Conservation (phyloP, 1,140 invertebrate species). For the Conopomorpha cramerella region DNA sequence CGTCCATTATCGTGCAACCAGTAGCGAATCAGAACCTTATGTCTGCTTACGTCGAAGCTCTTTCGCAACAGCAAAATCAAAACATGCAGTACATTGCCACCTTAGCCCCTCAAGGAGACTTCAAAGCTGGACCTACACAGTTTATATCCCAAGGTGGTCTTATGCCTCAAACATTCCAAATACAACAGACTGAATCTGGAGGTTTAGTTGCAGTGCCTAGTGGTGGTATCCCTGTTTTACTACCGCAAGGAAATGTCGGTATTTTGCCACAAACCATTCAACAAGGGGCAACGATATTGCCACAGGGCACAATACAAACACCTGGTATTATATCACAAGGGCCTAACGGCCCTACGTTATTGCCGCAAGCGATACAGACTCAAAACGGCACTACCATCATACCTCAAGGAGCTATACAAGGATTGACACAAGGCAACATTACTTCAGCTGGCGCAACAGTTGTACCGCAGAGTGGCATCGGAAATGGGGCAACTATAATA, state of each 20-base stretch:
- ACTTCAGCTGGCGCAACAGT: conserved; percentile 42
- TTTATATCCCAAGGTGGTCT: conserved; percentile 64
- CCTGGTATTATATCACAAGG: conserved; percentile 59
- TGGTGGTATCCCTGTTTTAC: conserved; percentile 64
- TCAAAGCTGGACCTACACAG: conserved; percentile 60
- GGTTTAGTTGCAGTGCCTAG: conserved; percentile 64
- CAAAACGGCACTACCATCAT: conserved; percentile 54
- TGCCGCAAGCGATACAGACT: conserved; percentile 56
- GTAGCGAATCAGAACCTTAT: conserved; percentile 68
- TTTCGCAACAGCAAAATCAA: conserved; percentile 69
- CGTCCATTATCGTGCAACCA: conserved; percentile 70
- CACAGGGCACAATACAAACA: conserved; percentile 55
- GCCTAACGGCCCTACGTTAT: conserved; percentile 50
- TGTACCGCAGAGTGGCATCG: conserved; percentile 50
- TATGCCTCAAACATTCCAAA: conserved; percentile 66
- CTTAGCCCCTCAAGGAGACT: conserved; percentile 63
- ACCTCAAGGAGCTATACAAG: conserved; percentile 52
- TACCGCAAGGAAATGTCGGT: conserved; percentile 56
- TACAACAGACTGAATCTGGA: conserved; percentile 65
- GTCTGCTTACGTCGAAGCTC: conserved; percentile 71
- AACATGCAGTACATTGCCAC: conserved; percentile 74
- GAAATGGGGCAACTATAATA: conserved; percentile 49
- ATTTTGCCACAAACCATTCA: conserved; percentile 53
- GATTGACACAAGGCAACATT: conserved; percentile 41
- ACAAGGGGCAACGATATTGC: conserved; percentile 48